Base-by-base conservation (phyloP, 2,888 invertebrate species). In the Nesidiocoris tenuis region DNA sequence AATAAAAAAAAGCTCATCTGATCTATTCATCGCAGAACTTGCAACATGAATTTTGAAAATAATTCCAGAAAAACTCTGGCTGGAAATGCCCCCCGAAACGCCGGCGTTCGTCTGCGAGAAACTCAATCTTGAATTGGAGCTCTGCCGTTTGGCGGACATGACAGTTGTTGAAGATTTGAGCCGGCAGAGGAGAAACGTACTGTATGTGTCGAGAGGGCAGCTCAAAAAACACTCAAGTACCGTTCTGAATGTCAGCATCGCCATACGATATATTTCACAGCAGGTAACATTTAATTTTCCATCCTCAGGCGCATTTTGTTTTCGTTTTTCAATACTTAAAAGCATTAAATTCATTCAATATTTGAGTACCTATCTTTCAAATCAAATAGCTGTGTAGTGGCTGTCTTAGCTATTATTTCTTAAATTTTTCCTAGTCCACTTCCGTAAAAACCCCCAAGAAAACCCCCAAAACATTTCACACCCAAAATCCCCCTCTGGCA, bases 101-200 rank as follows among this genome's bases (percentile, higher is more conserved):
- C 94, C 96, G 0, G 93, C 96, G 1, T 96, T 97, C 85, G 87
- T 95, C 1, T 97, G 96, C 84, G 95, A 96, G 84, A 91, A 92
- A 82, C 93, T 97, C 67, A 91, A 91, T 1, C 88, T 96, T 24
- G 95, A 96, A 83, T 88, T 96, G 80, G 95, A 96, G 83, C 88
- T 96, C 80, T 90, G 93, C 81, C 92, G 95, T 83, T 91, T 95
- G 84, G 91, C 95, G 0, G 95, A 96, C 83, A 91, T 94, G 88
- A 90, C 92, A 61, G 92, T 93, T 3, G 93, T 93, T 81, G 93
- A 94, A 82, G 90, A 93, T 82, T 89, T 92, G 81, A 82, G 82
- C 76, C 80, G 83, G 17, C 91, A 91, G 82, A 88, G 92, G 0
- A 91, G 92, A 82, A 93, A 92, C 83, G 91, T 94, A 78, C 87